phyloP scores from a whole-genome alignment of 1,140 invertebrate genomes.

The Achroia grisella region DNA sequence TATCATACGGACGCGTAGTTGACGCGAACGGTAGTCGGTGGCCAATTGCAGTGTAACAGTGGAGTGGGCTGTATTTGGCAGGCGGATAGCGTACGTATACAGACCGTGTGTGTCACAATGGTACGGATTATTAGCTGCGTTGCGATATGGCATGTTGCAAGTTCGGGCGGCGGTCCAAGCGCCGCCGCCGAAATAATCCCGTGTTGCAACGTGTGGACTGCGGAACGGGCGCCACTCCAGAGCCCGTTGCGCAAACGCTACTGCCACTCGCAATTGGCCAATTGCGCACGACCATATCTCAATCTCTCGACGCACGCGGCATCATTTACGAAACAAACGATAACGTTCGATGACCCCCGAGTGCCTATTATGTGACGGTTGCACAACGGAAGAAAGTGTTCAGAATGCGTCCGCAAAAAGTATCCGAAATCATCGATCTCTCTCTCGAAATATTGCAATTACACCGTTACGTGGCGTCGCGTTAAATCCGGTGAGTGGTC shows the following conservation, averaged over 20 bases:
- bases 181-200: conserved; percentile 60
- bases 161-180: conserved; percentile 63
- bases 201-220: conserved; percentile 64
- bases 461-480: conserved; percentile 64
- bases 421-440: conserved; percentile 55
- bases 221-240: conserved; percentile 59
- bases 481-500: conserved; percentile 69
- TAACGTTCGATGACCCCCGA: conserved; percentile 48
- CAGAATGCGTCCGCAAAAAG: conserved; percentile 52
- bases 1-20: conserved; percentile 33
- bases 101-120: conserved; percentile 60
- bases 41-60: conserved; percentile 26
- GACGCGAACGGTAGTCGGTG: too few relatives aligned
- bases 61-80: conserved; percentile 48
- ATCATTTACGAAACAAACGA: conserved; percentile 37
- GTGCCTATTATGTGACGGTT: conserved; percentile 51
- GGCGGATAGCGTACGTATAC: conserved; percentile 27
- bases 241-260: conserved; percentile 45
- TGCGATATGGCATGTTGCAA: conserved; percentile 70
- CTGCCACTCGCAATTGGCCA: conserved; percentile 34
- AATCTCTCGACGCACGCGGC: conserved; percentile 15
- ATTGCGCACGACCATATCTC: conserved; percentile 30
- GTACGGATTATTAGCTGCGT: conserved; percentile 58
- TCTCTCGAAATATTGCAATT: conserved; percentile 63
- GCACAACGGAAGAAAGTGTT: conserved; percentile 61